Conservation (phyloP, 2,113 vertebrate genomes). For the Capricornis sumatraensis region DNA sequence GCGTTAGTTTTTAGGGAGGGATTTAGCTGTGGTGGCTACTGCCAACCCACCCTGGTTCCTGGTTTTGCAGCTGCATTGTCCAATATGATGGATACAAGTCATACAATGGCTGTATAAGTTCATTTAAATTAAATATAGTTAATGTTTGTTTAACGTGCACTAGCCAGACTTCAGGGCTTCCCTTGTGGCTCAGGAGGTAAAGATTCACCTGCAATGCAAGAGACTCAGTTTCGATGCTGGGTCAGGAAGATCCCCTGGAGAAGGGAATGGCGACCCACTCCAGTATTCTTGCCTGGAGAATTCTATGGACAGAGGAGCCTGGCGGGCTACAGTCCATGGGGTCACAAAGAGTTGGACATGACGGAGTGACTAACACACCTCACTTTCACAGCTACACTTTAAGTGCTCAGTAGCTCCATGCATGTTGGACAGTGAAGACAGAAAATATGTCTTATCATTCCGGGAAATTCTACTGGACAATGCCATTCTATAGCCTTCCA, state of each 20-base stretch:
- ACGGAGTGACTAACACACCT: background rate
- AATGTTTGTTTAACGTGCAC: background rate
- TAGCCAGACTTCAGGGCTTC: background rate
- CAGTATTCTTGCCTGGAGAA: background rate
- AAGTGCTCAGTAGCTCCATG: background rate
- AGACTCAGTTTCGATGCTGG: background rate
- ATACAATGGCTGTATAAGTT: background rate
- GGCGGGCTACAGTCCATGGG: background rate
- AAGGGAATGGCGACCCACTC: background rate
- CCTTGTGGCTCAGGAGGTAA: background rate
- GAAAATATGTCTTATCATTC: background rate
- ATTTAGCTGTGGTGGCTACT: background rate
- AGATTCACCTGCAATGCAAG: background rate
- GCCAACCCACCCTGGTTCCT: background rate
- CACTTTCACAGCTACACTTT: background rate
- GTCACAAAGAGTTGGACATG: background rate
- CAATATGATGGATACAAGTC: background rate
- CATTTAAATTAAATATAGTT: background rate
- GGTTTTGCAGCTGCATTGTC: background rate
- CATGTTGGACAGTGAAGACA: background rate
- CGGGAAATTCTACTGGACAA: background rate
- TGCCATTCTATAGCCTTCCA: background rate
- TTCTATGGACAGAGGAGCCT: background rate
- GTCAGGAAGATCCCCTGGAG: background rate
- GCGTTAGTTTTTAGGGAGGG: background rate